Evolutionary conservation across 2,797 vertebrate species (phyloP), one percentile per base, ranked within the genome.

Genomic region (Chloroceryle amazona): DNA sequence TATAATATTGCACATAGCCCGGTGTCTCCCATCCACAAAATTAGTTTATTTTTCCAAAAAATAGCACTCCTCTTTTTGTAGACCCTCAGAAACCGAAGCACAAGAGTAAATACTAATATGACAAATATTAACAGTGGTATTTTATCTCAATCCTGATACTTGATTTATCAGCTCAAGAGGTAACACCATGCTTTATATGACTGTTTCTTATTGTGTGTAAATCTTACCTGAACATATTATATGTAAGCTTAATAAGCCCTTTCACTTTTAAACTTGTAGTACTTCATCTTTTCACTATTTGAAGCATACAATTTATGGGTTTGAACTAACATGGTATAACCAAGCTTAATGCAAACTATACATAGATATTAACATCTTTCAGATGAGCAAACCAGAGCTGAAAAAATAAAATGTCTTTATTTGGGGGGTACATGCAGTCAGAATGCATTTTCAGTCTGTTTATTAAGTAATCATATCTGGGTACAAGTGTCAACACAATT

Each of bases 381-480:
- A 37, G 79, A 70, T 35, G 14, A 96, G 19, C 5, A 49, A 89
- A 72, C 6, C 22, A 41, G 55, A 86, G 14, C 13, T 42, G 66
- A 97, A 93, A 58, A 58, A 91, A 86, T 57, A 84, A 95, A 97
- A 88, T 23, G 3, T 7, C 18, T 85, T 17, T 35, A 51, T 51
- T 20, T 44, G 14, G 7, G 39, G 31, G 41, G 37, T 72, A 22
- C 22, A 3, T 49, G 75, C 31, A 54, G 96, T 96, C 96, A 91
- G 10, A 49, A 91, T 85, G 85, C 65, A 79, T 94, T 90, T 88
- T 95, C 80, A 92, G 83, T 96, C 97, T 95, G 94, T 94, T 98
- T 98, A 96, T 96, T 97, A 96, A 97, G 86, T 97, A 89, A 86
- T 96, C 98, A 76, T 93, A 96, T 97, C 88, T 96, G 79, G 76